Conservation (phyloP, 2,113 vertebrate genomes). For the Cnemophilus loriae region DNA sequence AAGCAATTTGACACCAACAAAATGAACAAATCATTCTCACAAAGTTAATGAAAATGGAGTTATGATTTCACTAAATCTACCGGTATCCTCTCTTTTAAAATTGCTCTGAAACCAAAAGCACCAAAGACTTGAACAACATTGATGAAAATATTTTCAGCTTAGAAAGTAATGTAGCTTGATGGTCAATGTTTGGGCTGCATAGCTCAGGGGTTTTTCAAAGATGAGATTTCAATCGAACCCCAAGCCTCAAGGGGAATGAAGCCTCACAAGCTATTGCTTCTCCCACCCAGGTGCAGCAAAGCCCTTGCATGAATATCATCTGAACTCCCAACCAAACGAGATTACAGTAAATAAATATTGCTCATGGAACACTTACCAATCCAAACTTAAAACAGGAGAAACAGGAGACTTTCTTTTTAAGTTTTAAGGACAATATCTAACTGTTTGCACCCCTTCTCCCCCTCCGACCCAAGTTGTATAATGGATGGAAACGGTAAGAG, state of each 20-base stretch:
- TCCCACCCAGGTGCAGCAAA: not conserved
- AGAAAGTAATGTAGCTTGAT: not conserved
- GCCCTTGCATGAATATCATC: not conserved
- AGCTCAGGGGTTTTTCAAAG: not conserved
- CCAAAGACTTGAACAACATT: not conserved
- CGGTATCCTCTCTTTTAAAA: not conserved
- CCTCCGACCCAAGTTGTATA: not conserved
- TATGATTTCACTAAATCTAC: not conserved
- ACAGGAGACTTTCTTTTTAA: not conserved
- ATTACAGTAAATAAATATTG: not conserved
- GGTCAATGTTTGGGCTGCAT: not conserved
- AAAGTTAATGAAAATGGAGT: not conserved
- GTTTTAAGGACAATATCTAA: not conserved
- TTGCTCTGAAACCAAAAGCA: not conserved
- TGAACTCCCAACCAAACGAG: not conserved
- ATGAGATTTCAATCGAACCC: accelerated
- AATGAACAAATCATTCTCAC: not conserved
- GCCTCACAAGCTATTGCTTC: not conserved
- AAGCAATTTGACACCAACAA: not conserved
- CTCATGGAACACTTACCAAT: not conserved
- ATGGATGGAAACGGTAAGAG: not conserved
- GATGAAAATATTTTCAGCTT: not conserved
- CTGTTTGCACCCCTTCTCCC: not conserved
- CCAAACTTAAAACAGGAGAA: not conserved
- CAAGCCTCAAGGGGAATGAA: not conserved